Evolutionary conservation across 2,113 vertebrate genomes (phyloP), one percentile per base, ranked within the genome.

Genomic region (Oceanites oceanicus): DNA sequence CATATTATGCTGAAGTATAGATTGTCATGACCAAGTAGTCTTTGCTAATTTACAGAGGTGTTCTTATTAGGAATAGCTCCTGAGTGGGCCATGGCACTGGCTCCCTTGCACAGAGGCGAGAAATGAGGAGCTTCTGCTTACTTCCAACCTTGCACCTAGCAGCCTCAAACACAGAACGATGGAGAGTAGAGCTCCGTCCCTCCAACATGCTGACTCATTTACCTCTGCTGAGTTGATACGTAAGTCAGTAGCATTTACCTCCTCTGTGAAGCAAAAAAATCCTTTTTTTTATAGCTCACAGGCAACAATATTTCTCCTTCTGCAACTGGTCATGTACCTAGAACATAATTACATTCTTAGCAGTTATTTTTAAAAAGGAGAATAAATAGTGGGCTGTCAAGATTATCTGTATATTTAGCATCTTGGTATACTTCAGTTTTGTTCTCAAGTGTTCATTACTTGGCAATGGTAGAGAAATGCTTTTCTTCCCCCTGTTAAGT

Each of bases 351-450:
- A 72, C 26, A 42, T 77, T 71, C 58, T 85, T 61, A 75, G 58
- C 30, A 84, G 61, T 85, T 92, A 86, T 85, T 96, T 91, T 86
- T 65, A 92, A 68, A 21, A 81, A 65, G 56, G 22, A 83, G 52
- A 86, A 52, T 86, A 74, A 94, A 71, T 49, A 84, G 36, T n/a
- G 18, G 68, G 17, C 23, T 93, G 29, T 63, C 58, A 67, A 88
- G 36, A 86, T 82, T 82, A 93, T 89, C 66, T 89, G 29, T 61
- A 17, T 91, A 93, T 96, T 90, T 88, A 92, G 27, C 72, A 61
- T 79, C 19, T 94, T 73, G 36, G 13, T 79, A 55, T 78, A 53
- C 10, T 82, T 82, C 42, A 38, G 11, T 61, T 88, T 80, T 88
- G 40, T 92, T 78, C 72, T 94, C 66, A 38, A 68, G 40, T 55